Base-by-base conservation (phyloP, 2,797 vertebrate species). In the Acanthiza pusilla region DNA sequence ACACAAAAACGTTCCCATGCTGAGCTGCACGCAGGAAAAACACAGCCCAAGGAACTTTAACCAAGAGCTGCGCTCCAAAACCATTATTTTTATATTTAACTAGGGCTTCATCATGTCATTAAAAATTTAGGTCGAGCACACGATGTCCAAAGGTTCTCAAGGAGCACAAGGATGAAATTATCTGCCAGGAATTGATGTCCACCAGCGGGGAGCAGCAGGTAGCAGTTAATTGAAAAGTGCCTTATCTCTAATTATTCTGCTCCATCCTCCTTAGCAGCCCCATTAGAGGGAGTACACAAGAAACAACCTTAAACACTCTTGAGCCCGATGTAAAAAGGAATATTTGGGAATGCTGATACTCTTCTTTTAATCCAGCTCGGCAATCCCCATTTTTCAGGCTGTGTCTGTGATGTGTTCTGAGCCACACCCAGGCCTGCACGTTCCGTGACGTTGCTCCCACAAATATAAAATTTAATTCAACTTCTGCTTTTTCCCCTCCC, bases 211-310 rank as follows among this genome's bases (percentile, higher is more conserved):
- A 96, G 79, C 96, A 96, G 96, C 96, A 97, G 96, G 97, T 85
- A 96, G 95, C 91, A 93, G 93, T 86, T 97, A 97, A 97, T 94
- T 96, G 95, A 97, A 96, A 97, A 97, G 88, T 90, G 85, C 55
- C 58, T 96, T 93, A 92, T 96, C 89, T 96, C 89, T 95, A 95
- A 93, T 96, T 96, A 95, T 90, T 93, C 91, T 91, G 90, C 83
- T 93, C 21, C 74, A 95, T 91, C 55, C 84, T 91, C 55, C 84
- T 94, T 40, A 82, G 63, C 74, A 90, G 81, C 45, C 87, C 83
- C 76, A 79, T 87, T 93, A 83, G 89, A 85, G 65, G 6, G 34
- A 80, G 80, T n/a, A 71, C 29, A 93, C 67, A 74, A 78, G 89
- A 75, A 70, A n/a, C 42, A 72, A 30, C 66, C 57, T 80, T 72